Base-by-base conservation (phyloP, 2,113 vertebrate species). In the Hemichromis elongatus region DNA sequence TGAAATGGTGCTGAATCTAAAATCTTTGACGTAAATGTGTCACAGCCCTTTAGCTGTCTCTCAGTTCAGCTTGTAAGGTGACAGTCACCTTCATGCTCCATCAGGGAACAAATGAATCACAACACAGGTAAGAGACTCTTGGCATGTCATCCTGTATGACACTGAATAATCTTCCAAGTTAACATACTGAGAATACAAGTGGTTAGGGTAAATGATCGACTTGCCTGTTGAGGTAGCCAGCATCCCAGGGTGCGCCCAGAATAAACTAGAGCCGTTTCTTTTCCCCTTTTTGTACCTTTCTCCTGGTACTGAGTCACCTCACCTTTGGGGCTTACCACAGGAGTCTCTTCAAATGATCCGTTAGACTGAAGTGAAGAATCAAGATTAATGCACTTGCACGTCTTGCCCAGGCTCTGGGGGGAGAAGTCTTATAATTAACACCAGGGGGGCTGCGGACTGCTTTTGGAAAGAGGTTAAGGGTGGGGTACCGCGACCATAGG, bases 361-460 rank as follows among this genome's bases (percentile, higher is more conserved):
- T 95, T 94, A 92, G 94, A 94, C 90, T 95, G 89, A 92, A 94
- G 92, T 90, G 88, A 85, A 92, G 95, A 95, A 95, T 95, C 92
- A 94, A 96, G 96, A 96, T 96, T 94, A 96, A 96, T 96, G 94
- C 94, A 95, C 91, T 95, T 92, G 89, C 94, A 94, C 79, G 42
- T 92, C 86, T 89, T 85, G 56, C 81, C 85, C 79, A 85, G 82
- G 86, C 93, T 93, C 78, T 14, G 85, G 90, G 75, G 92, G 77
- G 26, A 59, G 89, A 88, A 88, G 70, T 88, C 63, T 90, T 87
- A 93, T 96, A 96, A 96, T 96, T 95, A 96, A 96, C 95, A 95
- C 93, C 92, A 90, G 80, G 85, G 93, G 94, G 90, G 90, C 90
- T 91, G 78, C 84, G 82, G 88, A 91, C 89, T 88, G 83, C 78